These are phyloP conservation scores for Portunus trituberculatus DNA, from an alignment of 1,140 invertebrate species.

Conservation along the genomic window DNA sequence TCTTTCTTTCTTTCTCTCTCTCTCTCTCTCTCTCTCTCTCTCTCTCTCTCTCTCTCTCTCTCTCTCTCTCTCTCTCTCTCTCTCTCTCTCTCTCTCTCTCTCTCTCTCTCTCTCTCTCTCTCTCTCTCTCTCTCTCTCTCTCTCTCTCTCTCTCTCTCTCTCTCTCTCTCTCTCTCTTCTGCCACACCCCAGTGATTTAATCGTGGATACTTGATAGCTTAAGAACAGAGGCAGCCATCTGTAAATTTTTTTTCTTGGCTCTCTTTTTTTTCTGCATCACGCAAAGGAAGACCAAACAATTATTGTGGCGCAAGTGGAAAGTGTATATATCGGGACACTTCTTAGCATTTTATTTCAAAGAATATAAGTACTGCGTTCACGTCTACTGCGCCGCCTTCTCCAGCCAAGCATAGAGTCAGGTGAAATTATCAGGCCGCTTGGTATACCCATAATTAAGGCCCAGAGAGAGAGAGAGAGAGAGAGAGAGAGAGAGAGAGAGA, in stretches of 20 bases:
- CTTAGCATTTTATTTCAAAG: no score
- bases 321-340: neutral
- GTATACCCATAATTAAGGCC: neutral
- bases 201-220: constrained; percentile 12
- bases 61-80: neutral
- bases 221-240: constrained; percentile 20
- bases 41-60: constrained; percentile 11
- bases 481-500: constrained; percentile 31
- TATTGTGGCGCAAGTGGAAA: neutral
- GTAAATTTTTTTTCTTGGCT: neutral
- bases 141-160: constrained; percentile 17
- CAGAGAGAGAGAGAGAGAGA: neutral
- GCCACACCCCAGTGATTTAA: neutral
- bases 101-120: constrained; percentile 17
- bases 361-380: neutral
- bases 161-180: neutral
- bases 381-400: neutral
- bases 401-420: constrained; percentile 4
- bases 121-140: constrained; percentile 20
- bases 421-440: neutral
- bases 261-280: neutral
- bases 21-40: neutral
- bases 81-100: neutral
- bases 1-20: neutral
- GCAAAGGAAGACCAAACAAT: neutral